Evolutionary conservation across 2,113 vertebrate genomes (phyloP).

Genomic region (Mustelus asterias): DNA sequence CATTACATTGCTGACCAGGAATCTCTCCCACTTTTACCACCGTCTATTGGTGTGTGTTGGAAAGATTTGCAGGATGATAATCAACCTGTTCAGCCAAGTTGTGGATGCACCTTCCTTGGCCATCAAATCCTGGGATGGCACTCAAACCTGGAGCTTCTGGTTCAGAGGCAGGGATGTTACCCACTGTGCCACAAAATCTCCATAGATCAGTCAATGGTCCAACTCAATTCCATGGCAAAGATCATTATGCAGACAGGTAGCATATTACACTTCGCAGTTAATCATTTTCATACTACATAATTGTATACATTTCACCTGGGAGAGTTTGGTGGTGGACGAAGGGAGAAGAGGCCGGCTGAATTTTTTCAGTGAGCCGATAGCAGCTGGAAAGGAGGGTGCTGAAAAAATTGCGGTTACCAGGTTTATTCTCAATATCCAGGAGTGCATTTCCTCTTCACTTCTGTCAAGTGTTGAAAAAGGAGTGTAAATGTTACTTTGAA

Average conservation of each 20-base stretch:
- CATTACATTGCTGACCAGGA: neutral
- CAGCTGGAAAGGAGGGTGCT: slow-evolving; percentile 88
- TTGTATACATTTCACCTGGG: slow-evolving; percentile 57
- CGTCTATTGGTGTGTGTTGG: neutral
- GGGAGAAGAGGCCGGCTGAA: slow-evolving; percentile 87
- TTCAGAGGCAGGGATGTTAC: neutral
- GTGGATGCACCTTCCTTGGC: neutral
- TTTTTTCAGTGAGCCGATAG: slow-evolving; percentile 95
- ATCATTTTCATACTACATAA: neutral
- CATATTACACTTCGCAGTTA: neutral
- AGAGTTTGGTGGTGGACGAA: slow-evolving; percentile 75
- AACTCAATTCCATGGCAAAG: neutral
- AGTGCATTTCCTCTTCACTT: slow-evolving; percentile 93
- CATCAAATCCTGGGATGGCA: neutral
- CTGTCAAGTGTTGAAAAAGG: slow-evolving; percentile 49
- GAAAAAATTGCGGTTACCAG: slow-evolving; percentile 91
- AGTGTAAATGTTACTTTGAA: neutral
- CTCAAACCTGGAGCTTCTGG: neutral
- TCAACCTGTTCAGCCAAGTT: neutral
- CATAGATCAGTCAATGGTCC: neutral
- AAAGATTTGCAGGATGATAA: neutral
- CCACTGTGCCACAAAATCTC: neutral
- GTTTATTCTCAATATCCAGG: slow-evolving; percentile 94
- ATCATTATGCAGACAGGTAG: neutral
- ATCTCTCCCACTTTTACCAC: neutral